Conservation (phyloP, 2,888 invertebrate species). For the Schizaphis graminum region DNA sequence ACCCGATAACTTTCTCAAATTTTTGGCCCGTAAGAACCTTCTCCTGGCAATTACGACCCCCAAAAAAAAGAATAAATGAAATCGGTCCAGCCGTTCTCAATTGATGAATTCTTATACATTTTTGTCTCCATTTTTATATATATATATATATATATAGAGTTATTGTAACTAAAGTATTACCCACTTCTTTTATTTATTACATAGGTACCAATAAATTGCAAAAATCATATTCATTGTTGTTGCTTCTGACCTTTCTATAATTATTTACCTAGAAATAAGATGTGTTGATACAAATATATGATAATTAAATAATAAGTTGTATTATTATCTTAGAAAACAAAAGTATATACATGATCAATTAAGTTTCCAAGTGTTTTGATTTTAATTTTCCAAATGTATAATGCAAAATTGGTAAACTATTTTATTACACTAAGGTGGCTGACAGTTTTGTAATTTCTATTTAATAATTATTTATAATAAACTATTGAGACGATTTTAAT, state of each 20-base stretch:
- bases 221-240: background rate
- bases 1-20: too few species aligned
- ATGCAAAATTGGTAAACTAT: constrained; percentile 60
- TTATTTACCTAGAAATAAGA: too few species aligned
- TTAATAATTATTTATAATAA: constrained; percentile 63
- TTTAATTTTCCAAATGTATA: constrained; percentile 30
- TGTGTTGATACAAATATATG: constrained; percentile 40
- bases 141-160: too few species aligned
- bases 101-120: too few species aligned
- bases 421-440: constrained; percentile 53
- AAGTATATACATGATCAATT: constrained; percentile 55
- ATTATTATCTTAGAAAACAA: constrained; percentile 46
- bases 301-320: constrained; percentile 45
- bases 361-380: constrained; percentile 42
- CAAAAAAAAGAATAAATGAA: too few species aligned
- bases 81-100: too few species aligned
- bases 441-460: constrained; percentile 61
- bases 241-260: constrained; percentile 42
- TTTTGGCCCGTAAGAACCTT: too few species aligned
- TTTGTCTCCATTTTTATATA: too few species aligned
- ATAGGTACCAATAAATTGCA: constrained; percentile 3
- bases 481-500: constrained; percentile 54
- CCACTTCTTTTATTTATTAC: background rate
- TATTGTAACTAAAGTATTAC: background rate
- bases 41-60: too few species aligned